A percentile compares a stretch with the other conserved stretches of the same genome.
phyloP scores from a whole-genome alignment of 1,140 invertebrate genomes.

The Solenopsis invicta region DNA sequence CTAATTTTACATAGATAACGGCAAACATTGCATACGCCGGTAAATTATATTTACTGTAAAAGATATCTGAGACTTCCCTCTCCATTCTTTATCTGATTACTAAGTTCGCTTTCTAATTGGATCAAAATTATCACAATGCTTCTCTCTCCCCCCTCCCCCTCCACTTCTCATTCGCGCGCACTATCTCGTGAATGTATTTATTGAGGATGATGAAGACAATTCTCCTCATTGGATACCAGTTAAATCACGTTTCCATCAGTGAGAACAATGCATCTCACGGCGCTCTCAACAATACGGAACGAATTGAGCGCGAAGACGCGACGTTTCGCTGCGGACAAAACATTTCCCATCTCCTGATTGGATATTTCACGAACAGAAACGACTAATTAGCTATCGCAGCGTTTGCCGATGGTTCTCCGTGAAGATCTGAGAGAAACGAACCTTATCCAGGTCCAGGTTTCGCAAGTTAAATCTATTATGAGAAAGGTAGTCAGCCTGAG shows the following conservation, averaged over 20 bases:
- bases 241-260: conserved; percentile 60
- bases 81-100: conserved; percentile 2
- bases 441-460: conserved; percentile 41
- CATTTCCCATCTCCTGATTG: conserved; percentile 63
- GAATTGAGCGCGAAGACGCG: conserved; percentile 65
- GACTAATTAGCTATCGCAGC: conserved; percentile 65
- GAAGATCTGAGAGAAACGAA: conserved; percentile 35
- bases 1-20: too few relatives aligned
- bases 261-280: conserved; percentile 44
- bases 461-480: conserved; percentile 57
- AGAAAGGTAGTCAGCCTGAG: conserved; percentile 34
- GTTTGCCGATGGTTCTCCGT: conserved; percentile 30
- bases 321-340: conserved; percentile 63
- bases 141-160: neutral
- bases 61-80: neutral
- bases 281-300: conserved; percentile 63
- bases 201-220: conserved; percentile 55
- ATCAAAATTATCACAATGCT: conserved; percentile 33
- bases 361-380: conserved; percentile 48
- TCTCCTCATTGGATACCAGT: conserved; percentile 34
- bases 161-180: neutral
- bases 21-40: too few relatives aligned
- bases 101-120: conserved; percentile 32
- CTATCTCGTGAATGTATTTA: conserved; percentile 40
- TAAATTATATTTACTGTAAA: conserved; percentile 3